A percentile compares a stretch with the other conserved stretches of the same genome.
phyloP scores from a whole-genome alignment of 2,113 vertebrate genomes.

The Lophura nycthemera region DNA sequence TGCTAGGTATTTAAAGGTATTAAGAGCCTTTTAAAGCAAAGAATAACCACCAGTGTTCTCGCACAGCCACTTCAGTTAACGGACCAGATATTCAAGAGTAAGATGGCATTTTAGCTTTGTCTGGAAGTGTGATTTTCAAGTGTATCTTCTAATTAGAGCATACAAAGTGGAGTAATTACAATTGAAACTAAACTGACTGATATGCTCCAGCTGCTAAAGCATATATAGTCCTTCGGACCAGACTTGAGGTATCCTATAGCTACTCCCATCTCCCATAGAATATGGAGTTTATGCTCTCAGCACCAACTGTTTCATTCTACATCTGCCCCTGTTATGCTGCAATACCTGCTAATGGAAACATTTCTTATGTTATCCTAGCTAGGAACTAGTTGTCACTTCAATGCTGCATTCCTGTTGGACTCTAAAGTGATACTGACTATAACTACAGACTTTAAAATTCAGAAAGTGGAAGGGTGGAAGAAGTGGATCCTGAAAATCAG shows the following conservation, averaged over 20 bases:
- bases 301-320: background rate
- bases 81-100: background rate
- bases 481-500: constrained; percentile 39
- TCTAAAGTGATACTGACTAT: background rate
- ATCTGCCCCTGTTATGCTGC: background rate
- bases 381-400: background rate
- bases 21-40: background rate
- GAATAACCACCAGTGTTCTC: background rate
- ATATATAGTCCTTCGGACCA: background rate
- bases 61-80: background rate
- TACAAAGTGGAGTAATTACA: background rate
- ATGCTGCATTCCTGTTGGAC: background rate
- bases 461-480: background rate
- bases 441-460: constrained; percentile 11
- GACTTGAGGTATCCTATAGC: background rate
- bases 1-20: background rate
- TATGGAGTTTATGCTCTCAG: background rate
- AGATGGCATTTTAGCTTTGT: background rate
- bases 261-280: background rate
- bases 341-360: background rate
- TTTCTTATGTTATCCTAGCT: background rate
- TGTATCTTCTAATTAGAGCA: background rate
- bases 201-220: background rate
- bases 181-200: background rate
- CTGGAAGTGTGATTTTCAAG: background rate